Conservation (phyloP, 2,113 vertebrate genomes). For the Galemys pyrenaicus region DNA sequence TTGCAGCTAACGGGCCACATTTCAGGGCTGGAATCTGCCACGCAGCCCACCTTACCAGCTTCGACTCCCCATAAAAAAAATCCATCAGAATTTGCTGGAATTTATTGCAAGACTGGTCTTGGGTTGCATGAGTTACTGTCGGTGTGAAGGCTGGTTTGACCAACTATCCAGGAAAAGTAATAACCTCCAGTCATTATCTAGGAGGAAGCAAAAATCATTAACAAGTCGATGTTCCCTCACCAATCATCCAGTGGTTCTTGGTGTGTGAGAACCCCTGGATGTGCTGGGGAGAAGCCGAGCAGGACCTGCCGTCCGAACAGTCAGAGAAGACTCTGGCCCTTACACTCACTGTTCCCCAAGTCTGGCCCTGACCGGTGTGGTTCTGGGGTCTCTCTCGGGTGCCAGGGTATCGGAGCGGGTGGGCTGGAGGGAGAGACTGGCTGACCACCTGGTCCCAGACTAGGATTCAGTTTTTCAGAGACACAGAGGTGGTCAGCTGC, state of each 20-base stretch:
- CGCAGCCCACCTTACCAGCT: constrained; percentile 28
- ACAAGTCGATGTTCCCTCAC: not conserved
- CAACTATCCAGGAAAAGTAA: not conserved
- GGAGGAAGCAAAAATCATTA: not conserved
- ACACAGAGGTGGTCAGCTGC: not conserved
- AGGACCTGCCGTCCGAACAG: not conserved
- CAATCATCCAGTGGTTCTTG: not conserved
- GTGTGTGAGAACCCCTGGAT: not conserved
- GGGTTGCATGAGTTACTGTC: not conserved
- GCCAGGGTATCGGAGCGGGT: not conserved
- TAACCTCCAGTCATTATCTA: not conserved
- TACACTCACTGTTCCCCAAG: not conserved
- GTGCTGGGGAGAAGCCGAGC: not conserved
- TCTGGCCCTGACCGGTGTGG: not conserved
- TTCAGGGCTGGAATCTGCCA: constrained; percentile 15
- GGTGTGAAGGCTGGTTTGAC: constrained; percentile 19
- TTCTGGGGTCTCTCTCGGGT: no score
- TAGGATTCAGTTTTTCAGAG: not conserved
- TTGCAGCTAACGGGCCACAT: not conserved
- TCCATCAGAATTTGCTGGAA: constrained; percentile 28
- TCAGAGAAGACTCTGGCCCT: not conserved
- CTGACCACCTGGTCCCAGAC: no score
- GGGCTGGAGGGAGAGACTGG: not conserved
- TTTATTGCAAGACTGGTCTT: constrained; percentile 10
- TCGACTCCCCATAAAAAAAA: not conserved